phyloP scores from a whole-genome alignment of 2,113 vertebrate genomes.

The Peromyscus californicus region DNA sequence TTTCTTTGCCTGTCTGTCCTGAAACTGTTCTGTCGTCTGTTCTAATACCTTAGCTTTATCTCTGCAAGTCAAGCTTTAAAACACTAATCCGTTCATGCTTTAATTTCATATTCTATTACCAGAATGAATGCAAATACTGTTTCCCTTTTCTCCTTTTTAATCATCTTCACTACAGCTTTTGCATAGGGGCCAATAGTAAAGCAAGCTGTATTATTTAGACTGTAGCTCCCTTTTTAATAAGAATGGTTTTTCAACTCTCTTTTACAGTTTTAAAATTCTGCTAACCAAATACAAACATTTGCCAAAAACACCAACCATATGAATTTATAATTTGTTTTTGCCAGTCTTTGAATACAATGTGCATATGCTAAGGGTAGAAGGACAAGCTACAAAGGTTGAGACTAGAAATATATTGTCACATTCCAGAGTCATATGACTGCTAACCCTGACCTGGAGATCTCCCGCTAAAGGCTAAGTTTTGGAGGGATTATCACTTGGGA shows the following conservation, averaged over 20 bases:
- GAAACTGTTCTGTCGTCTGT: slow-evolving; percentile 88
- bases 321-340: neutral
- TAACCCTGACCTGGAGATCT: neutral
- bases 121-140: slow-evolving; percentile 89
- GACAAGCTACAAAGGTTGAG: neutral
- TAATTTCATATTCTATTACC: slow-evolving; percentile 92
- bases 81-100: slow-evolving; percentile 91
- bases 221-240: slow-evolving; percentile 60
- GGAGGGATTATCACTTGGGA: neutral
- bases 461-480: neutral
- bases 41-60: slow-evolving; percentile 91
- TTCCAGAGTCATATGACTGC: slow-evolving; percentile 15
- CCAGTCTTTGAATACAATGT: neutral
- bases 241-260: slow-evolving; percentile 76
- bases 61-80: slow-evolving; percentile 91
- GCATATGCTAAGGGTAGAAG: too few species aligned
- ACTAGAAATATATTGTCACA: neutral
- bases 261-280: slow-evolving; percentile 74
- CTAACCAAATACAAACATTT: slow-evolving; percentile 77
- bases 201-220: slow-evolving; percentile 84
- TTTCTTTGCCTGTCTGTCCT: slow-evolving; percentile 92
- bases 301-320: slow-evolving; percentile 57
- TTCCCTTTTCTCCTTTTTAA: slow-evolving; percentile 88
- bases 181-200: slow-evolving; percentile 84
- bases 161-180: slow-evolving; percentile 87